Evolutionary conservation across 2,888 invertebrate species (phyloP), one percentile per base, ranked within the genome.

Genomic region (Ichneumoninae sp.): DNA sequence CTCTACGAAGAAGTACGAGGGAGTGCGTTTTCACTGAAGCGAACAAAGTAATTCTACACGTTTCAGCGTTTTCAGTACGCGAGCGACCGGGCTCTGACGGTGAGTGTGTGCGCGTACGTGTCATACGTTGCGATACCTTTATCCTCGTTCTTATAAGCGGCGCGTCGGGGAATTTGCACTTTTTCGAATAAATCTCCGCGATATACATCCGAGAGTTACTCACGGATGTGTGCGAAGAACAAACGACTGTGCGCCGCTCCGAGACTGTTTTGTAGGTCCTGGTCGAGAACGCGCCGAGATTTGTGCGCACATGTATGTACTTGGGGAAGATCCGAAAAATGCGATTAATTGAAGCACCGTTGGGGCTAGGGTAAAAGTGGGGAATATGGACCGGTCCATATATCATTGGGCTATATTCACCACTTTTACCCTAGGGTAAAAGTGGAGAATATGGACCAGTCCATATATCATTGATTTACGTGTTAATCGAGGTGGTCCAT

Each of bases 21-120:
- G 50, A 78, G 70, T 81, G 81, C 81, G 70, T 79, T 81, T 78
- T 79, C 74, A 30, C 78, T 44, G 79, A 85, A 85, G 78, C 81
- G 85, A 66, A 78, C 81, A 81, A 79, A 85, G 85, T 85, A 75
- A 82, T 85, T 85, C 66, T 79, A 70, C 63, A 82, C 74, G 75
- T 81, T 74, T 79, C 75, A 70, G 57, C 85, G 75, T 65, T 75
- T 52, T 65, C 65, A 44, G 63, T 30, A n/a, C 30, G n/a, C 44
- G 30, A 5, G 30, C 60, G 13, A 13, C 26, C 2, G 2, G 10
- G 22, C 22, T 16, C 60, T 22, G 10, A 22, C 30, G 13, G 6
- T 5, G 30, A 63, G n/a, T 16, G 7, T 63, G 30, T 33, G 33
- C 33, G 78, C 73, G 30, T 83, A 52, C 57, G 57, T n/a, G 40